These are phyloP conservation scores for Crotalus viridis DNA, from an alignment of 2,113 vertebrate species.

Conservation along the genomic window DNA sequence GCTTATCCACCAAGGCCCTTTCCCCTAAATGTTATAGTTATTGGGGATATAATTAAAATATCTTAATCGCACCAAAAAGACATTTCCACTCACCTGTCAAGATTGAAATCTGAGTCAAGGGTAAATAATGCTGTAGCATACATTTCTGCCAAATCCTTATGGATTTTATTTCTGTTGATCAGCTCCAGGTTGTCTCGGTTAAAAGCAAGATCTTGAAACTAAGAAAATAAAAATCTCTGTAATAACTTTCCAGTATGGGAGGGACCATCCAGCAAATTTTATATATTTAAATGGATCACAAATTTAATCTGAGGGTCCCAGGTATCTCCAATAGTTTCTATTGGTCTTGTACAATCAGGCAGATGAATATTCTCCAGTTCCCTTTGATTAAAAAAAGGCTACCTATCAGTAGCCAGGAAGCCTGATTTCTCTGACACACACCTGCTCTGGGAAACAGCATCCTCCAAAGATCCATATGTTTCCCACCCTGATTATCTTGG, in stretches of 20 bases:
- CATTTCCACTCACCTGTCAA: constrained; percentile 9
- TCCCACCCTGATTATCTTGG: too few species aligned
- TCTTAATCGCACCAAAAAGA: not conserved
- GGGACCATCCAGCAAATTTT: not conserved
- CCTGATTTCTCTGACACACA: too few species aligned
- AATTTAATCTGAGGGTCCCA: not conserved
- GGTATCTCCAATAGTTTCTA: too few species aligned
- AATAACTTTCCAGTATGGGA: not conserved
- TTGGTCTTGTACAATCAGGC: too few species aligned
- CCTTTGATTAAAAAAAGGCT: too few species aligned
- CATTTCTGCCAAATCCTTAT: constrained; percentile 13
- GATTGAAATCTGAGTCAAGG: not conserved
- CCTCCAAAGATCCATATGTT: too few species aligned
- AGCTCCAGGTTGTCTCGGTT: constrained; percentile 28
- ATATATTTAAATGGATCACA: not conserved
- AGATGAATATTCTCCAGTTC: too few species aligned
- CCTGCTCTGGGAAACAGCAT: too few species aligned
- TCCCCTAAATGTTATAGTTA: not conserved
- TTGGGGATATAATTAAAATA: not conserved
- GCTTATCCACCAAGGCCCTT: not conserved
- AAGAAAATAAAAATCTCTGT: not conserved
- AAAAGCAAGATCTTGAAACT: constrained; percentile 28
- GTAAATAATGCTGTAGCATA: not conserved
- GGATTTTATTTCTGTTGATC: not conserved
- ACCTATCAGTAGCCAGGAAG: too few species aligned